Conservation (phyloP, 53 echinoderm and acorn worm species). For the Luidia sarsii region DNA sequence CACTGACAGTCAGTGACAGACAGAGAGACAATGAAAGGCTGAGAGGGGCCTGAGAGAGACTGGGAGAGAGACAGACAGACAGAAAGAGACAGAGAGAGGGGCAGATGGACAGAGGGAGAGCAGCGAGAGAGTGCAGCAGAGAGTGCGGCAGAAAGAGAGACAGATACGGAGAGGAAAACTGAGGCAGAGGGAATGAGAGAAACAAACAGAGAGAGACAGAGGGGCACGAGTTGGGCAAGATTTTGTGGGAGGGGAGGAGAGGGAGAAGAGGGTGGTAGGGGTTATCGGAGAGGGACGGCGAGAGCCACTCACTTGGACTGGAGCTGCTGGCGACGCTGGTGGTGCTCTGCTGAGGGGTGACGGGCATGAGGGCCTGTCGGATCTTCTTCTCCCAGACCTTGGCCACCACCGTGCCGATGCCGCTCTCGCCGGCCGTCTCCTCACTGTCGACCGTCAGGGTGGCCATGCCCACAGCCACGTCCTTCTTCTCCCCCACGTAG, state of each 20-base stretch:
- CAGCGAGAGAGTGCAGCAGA: too few species aligned
- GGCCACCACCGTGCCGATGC: slow-evolving; percentile 81
- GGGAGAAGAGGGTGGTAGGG: not conserved
- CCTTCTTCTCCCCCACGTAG: slow-evolving; percentile 82
- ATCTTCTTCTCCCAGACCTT: slow-evolving; percentile 92
- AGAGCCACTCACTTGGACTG: slow-evolving; percentile 86
- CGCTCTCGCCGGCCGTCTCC: slow-evolving; percentile 70
- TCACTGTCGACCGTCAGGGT: slow-evolving; percentile 62
- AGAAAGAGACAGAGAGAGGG: too few species aligned
- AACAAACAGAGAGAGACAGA: too few species aligned
- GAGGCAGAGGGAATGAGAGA: too few species aligned
- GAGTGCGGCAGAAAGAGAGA: too few species aligned
- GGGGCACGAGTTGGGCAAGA: too few species aligned
- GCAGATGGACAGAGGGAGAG: too few species aligned
- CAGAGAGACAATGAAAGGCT: too few species aligned
- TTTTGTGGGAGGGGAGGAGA: not conserved
- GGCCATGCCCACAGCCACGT: slow-evolving; percentile 52
- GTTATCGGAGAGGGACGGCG: slow-evolving; percentile 4
- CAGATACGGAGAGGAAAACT: too few species aligned
- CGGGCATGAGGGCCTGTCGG: slow-evolving; percentile 95
- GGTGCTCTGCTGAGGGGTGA: slow-evolving; percentile 89
- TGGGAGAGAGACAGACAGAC: too few species aligned
- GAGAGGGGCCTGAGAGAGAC: too few species aligned
- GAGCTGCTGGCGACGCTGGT: slow-evolving; percentile 88
- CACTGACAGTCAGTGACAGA: too few species aligned